phyloP scores from a whole-genome alignment of 2,113 vertebrate genomes.

The Pavo muticus region DNA sequence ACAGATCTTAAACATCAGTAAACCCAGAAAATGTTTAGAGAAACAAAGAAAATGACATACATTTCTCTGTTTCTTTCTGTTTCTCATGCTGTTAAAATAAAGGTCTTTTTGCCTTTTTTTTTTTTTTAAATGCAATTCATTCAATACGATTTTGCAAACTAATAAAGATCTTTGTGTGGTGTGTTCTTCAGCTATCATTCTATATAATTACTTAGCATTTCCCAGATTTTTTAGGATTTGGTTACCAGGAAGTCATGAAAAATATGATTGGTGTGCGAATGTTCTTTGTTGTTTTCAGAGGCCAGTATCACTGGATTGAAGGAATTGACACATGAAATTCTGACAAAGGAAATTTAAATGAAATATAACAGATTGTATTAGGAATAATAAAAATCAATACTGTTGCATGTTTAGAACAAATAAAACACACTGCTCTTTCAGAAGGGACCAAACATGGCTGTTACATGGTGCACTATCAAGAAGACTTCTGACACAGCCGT shows the following conservation, averaged over 20 bases:
- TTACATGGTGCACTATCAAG: neutral
- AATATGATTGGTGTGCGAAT: neutral
- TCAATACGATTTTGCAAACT: neutral
- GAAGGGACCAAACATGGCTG: neutral
- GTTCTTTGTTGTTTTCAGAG: neutral
- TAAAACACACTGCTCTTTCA: neutral
- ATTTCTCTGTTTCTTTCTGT: neutral
- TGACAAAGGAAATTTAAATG: neutral
- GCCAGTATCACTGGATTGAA: neutral
- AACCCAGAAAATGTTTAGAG: neutral
- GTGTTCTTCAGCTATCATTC: neutral
- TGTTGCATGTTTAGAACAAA: neutral
- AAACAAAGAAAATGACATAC: neutral
- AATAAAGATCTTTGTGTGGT: neutral
- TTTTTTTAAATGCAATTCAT: neutral
- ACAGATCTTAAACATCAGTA: neutral
- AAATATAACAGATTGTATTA: neutral
- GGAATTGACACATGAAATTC: neutral
- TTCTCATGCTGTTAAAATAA: neutral
- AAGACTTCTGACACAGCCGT: neutral
- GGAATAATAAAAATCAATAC: rapidly evolving
- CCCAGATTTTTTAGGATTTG: neutral
- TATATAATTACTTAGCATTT: neutral
- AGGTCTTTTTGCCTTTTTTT: rapidly evolving
- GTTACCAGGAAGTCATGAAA: neutral